Evolutionary conservation across 2,797 vertebrate genomes (phyloP).

Genomic region (Coluber constrictor): DNA sequence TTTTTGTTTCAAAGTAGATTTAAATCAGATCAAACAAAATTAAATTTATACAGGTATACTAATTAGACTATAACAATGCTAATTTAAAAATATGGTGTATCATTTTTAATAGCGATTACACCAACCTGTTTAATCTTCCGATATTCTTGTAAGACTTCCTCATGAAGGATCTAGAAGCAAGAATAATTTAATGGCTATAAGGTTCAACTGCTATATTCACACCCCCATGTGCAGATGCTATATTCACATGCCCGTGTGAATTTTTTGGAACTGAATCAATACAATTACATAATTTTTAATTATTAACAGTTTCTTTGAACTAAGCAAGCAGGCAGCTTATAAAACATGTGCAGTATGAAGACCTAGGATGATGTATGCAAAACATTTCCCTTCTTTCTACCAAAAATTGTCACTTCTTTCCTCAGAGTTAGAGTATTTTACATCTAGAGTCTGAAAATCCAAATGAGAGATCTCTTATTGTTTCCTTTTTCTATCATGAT

Average conservation of each 20-base stretch:
- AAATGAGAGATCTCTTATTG: neutral
- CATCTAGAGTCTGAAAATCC: neutral
- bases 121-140: conserved; percentile 85
- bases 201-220: neutral
- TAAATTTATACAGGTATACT: neutral
- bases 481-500: neutral
- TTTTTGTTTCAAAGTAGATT: neutral
- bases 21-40: neutral
- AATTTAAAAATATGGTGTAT: neutral
- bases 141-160: conserved; percentile 87
- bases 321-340: neutral
- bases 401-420: neutral
- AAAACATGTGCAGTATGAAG: neutral
- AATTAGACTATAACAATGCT: neutral
- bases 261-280: neutral
- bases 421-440: neutral
- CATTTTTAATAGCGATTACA: conserved; percentile 17
- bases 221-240: neutral
- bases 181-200: neutral
- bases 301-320: neutral
- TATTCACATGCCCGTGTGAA: neutral
- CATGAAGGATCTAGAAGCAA: conserved; percentile 78
- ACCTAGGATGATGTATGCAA: neutral
- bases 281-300: neutral
- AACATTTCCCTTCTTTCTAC: neutral